Conservation (phyloP, 2,797 vertebrate species). For the Borostomias antarcticus region DNA sequence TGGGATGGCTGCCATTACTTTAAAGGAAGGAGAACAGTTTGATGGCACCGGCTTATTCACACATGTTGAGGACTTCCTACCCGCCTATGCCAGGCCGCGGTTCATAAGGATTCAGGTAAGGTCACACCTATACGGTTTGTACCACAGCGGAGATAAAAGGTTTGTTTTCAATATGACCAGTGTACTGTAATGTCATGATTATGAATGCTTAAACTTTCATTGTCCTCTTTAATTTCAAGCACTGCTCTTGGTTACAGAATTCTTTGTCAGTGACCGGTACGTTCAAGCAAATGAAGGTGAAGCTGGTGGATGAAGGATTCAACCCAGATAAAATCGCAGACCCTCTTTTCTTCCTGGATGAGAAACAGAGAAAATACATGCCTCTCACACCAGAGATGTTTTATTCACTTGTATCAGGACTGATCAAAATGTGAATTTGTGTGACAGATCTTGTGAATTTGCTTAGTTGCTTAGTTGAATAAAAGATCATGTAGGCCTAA, state of each 20-base stretch:
- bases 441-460: not conserved
- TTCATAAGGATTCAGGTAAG: constrained; percentile 79
- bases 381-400: constrained; percentile 69
- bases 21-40: constrained; percentile 63
- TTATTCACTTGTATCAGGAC: constrained; percentile 50
- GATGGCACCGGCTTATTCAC: constrained; percentile 60
- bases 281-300: constrained; percentile 75
- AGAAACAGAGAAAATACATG: constrained; percentile 65
- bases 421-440: constrained; percentile 65
- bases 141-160: not conserved
- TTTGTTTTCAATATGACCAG: not conserved
- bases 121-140: not conserved
- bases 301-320: constrained; percentile 72
- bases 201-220: not conserved
- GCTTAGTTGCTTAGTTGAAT: too few relatives aligned
- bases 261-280: constrained; percentile 70
- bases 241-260: constrained; percentile 33
- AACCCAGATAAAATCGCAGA: constrained; percentile 66
- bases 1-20: constrained; percentile 77
- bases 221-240: not conserved
- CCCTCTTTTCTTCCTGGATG: constrained; percentile 69
- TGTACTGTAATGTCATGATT: not conserved
- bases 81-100: constrained; percentile 70
- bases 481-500: too few relatives aligned
- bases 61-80: constrained; percentile 60